These are phyloP conservation scores for Nibea coibor DNA, from an alignment of 2,113 vertebrate species.

Conservation along the genomic window DNA sequence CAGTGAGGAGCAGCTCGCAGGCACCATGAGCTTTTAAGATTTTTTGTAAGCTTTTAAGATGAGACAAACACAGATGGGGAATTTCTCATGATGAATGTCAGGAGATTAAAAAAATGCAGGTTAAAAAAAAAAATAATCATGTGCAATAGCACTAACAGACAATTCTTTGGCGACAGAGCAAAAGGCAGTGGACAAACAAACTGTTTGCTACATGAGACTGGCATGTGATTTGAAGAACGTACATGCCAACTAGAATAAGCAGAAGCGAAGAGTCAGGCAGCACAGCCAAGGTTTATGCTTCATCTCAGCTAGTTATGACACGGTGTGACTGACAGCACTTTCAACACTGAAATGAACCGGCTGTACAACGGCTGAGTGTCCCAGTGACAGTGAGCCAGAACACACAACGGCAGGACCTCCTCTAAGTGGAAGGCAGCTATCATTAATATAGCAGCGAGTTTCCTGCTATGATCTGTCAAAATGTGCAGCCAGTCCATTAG, in stretches of 20 bases:
- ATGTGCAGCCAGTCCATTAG: neutral
- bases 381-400: too few relatives aligned
- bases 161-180: neutral
- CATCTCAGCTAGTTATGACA: neutral
- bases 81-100: neutral
- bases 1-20: neutral
- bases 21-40: neutral
- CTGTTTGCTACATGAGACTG: neutral
- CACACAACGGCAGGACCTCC: too few relatives aligned
- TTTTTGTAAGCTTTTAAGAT: neutral
- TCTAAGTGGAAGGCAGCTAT: too few relatives aligned
- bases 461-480: too few relatives aligned
- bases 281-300: neutral
- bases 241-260: conserved; percentile 12
- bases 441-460: too few relatives aligned
- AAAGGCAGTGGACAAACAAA: neutral
- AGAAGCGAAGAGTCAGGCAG: conserved; percentile 26
- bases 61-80: neutral
- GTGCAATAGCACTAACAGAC: neutral
- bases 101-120: conserved; percentile 7
- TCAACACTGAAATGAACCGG: neutral
- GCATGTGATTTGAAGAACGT: conserved; percentile 4
- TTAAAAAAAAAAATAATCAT: neutral
- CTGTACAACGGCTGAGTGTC: too few relatives aligned
- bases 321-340: neutral